A percentile compares a stretch with the other conserved stretches of the same genome.
Conservation (phyloP, 2,797 vertebrate genomes). For the Danionella dracula region DNA sequence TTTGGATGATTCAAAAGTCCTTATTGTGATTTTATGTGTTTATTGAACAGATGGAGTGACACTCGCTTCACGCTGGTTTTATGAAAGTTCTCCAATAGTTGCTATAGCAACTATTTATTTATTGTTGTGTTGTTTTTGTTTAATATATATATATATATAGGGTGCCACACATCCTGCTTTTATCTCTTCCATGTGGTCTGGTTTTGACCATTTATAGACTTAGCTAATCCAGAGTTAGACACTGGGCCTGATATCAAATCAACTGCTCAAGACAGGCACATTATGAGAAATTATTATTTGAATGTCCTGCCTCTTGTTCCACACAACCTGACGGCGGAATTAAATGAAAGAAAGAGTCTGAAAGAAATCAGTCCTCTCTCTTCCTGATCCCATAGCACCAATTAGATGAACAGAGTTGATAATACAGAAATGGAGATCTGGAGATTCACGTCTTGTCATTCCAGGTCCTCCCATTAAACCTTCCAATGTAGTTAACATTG, state of each 20-base stretch:
- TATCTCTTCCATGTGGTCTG: no score
- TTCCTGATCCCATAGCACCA: constrained; percentile 39
- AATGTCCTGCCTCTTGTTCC: constrained; percentile 9
- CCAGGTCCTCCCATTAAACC: constrained; percentile 38
- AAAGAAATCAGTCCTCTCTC: constrained; percentile 19
- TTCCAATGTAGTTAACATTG: constrained; percentile 55
- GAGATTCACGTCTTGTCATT: constrained; percentile 42
- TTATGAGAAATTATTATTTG: constrained; percentile 40
- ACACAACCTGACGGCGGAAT: constrained; percentile 14
- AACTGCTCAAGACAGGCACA: constrained; percentile 15
- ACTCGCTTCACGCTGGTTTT: no score
- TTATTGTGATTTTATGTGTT: no score
- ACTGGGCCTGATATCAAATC: constrained; percentile 21
- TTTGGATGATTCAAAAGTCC: no score
- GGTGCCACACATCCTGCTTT: no score
- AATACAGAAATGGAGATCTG: constrained; percentile 47
- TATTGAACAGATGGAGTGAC: no score
- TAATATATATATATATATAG: no score
- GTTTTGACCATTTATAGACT: not conserved
- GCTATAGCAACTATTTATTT: no score
- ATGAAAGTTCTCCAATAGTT: no score
- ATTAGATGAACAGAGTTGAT: constrained; percentile 55
- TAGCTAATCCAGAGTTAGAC: constrained; percentile 23
- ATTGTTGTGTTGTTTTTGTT: no score
- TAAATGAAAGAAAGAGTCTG: constrained; percentile 4